phyloP scores from a whole-genome alignment of 2,113 vertebrate species.

The Peromyscus maniculatus region DNA sequence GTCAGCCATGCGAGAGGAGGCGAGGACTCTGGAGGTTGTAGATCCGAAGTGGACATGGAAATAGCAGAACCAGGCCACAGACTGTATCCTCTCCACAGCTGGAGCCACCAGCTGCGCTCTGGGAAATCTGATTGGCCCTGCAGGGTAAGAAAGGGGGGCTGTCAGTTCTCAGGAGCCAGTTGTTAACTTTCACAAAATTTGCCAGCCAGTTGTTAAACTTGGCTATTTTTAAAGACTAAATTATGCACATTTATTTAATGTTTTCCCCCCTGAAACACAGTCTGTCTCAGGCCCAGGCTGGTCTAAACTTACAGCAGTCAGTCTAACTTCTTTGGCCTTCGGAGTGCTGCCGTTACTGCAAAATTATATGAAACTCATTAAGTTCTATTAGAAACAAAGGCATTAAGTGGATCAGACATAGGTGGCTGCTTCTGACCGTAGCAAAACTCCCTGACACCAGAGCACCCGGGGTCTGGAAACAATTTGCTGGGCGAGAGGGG shows the following conservation, averaged over 20 bases:
- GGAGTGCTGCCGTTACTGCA: background rate
- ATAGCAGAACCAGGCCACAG: background rate
- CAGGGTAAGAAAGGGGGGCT: background rate
- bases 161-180: background rate
- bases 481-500: background rate
- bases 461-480: background rate
- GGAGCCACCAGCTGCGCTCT: background rate
- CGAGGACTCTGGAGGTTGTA: background rate
- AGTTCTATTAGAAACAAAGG: conserved; percentile 9
- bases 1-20: background rate
- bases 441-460: background rate
- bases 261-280: background rate
- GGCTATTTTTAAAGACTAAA: conserved; percentile 22
- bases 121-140: background rate
- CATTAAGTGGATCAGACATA: background rate
- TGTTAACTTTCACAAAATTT: conserved; percentile 12
- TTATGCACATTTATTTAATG: background rate
- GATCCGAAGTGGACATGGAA: background rate
- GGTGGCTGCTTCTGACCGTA: background rate
- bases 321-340: background rate
- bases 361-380: conserved; percentile 19
- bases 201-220: conserved; percentile 20
- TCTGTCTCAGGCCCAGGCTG: background rate
- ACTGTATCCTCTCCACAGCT: background rate
- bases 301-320: background rate